Conservation (phyloP, 2,113 vertebrate genomes). For the Sturnus vulgaris region DNA sequence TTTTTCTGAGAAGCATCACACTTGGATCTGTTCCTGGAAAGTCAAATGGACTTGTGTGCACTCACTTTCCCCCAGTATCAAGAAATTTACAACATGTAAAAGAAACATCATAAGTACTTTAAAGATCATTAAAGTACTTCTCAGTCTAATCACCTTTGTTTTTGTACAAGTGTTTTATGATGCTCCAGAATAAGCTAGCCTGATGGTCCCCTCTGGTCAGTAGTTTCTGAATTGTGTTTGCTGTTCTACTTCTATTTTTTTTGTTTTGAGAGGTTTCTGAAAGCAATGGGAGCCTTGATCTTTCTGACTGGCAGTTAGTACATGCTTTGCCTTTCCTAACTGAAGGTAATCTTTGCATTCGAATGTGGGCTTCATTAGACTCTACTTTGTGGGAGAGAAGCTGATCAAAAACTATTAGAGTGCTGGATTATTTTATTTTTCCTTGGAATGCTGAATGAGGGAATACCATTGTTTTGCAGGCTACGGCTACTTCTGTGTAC, state of each 20-base stretch:
- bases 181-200: neutral
- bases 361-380: neutral
- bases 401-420: neutral
- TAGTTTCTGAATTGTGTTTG: neutral
- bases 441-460: neutral
- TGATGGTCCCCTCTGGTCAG: neutral
- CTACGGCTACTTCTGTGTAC: neutral
- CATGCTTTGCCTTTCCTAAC: neutral
- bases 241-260: neutral
- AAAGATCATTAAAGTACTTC: neutral
- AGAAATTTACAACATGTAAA: neutral
- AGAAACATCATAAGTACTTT: neutral
- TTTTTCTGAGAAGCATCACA: neutral
- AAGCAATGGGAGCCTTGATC: neutral
- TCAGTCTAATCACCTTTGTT: neutral
- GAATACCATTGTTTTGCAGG: neutral
- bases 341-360: neutral
- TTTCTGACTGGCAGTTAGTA: neutral
- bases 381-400: neutral
- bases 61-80: neutral
- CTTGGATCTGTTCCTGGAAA: neutral
- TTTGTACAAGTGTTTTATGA: neutral
- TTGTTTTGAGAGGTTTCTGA: neutral
- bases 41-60: neutral
- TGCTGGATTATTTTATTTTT: neutral